phyloP scores from a whole-genome alignment of 2,888 invertebrate species.

The Caenorhabditis angaria region DNA sequence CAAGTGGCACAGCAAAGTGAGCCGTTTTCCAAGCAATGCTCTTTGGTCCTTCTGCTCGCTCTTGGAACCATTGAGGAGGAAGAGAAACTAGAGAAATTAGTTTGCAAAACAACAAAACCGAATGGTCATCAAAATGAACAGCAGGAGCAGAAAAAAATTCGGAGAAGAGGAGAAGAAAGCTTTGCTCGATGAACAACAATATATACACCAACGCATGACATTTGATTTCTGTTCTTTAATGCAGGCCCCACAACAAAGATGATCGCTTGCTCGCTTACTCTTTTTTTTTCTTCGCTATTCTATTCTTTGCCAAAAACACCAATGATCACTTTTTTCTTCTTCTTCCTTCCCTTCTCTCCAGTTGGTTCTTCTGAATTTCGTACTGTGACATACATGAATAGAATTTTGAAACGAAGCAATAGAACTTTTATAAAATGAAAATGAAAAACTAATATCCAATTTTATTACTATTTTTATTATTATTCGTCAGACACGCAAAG shows the following conservation, averaged over 20 bases:
- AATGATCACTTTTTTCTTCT: neutral
- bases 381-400: no score
- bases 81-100: neutral
- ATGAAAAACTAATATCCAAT: no score
- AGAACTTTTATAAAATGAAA: no score
- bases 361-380: no score
- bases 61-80: neutral
- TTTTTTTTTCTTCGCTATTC: no score
- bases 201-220: conserved; percentile 1
- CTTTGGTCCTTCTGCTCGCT: conserved; percentile 18
- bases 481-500: conserved; percentile 4
- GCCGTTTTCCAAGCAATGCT: conserved; percentile 15
- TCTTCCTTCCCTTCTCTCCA: no score
- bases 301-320: neutral
- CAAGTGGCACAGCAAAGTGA: conserved; percentile 17
- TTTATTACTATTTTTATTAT: neutral
- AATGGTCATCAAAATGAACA: neutral
- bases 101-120: neutral
- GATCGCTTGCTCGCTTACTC: neutral
- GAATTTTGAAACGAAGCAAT: no score
- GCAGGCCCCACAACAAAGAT: neutral
- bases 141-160: neutral
- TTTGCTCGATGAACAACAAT: conserved; percentile 1
- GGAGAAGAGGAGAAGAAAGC: no score
- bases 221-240: neutral